Conservation (phyloP, 2,113 vertebrate genomes). For the Anarrhichthys ocellatus region DNA sequence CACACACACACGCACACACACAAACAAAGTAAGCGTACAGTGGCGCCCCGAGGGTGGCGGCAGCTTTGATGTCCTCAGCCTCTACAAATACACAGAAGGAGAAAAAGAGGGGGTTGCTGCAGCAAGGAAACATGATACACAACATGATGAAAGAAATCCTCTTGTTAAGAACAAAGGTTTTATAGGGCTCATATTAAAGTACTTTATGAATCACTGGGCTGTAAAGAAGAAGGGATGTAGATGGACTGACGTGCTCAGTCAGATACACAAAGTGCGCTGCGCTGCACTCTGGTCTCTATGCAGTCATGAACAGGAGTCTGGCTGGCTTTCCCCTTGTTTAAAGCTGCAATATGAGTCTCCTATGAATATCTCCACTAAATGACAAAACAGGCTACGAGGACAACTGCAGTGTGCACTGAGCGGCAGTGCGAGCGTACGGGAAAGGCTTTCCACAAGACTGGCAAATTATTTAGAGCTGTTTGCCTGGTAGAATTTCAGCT, state of each 20-base stretch:
- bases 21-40: constrained; percentile 38
- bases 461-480: constrained; percentile 63
- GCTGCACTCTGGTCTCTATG: constrained; percentile 19
- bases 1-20: constrained; percentile 18
- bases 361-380: constrained; percentile 53
- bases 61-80: constrained; percentile 64
- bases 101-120: not conserved
- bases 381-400: constrained; percentile 51
- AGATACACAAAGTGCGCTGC: constrained; percentile 1
- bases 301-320: constrained; percentile 32
- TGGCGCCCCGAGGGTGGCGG: constrained; percentile 27
- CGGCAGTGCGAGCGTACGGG: constrained; percentile 39
- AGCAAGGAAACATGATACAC: constrained; percentile 22
- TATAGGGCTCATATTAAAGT: not conserved
- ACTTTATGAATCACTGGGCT: constrained; percentile 21
- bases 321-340: constrained; percentile 54
- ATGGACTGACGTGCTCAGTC: constrained; percentile 14
- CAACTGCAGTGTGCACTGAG: constrained; percentile 31
- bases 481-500: constrained; percentile 35
- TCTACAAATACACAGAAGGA: constrained; percentile 42
- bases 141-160: constrained; percentile 19
- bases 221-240: constrained; percentile 23
- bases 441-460: constrained; percentile 41
- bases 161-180: constrained; percentile 19
- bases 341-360: constrained; percentile 54